Evolutionary conservation across 2,797 vertebrate genomes (phyloP).

Genomic region (Scarus forsteni): DNA sequence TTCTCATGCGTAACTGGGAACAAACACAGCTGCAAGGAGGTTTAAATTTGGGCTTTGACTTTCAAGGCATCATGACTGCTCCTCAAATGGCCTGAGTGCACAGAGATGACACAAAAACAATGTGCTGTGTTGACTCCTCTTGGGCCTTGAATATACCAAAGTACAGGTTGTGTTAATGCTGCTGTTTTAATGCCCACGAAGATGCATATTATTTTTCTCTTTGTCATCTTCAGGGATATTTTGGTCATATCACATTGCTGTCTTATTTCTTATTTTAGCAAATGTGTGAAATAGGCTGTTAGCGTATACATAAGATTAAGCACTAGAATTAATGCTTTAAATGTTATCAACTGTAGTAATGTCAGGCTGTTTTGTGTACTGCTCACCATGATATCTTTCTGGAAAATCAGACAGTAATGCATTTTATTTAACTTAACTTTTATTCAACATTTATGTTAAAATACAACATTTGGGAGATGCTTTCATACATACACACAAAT

Average conservation of each 20-base stretch:
- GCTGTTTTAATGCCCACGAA: not conserved
- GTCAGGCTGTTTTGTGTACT: too few relatives aligned
- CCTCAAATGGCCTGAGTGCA: not conserved
- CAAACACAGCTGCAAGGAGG: slow-evolving; percentile 8
- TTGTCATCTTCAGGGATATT: not conserved
- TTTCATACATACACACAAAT: too few relatives aligned
- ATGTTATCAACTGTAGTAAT: too few relatives aligned
- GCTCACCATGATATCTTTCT: too few relatives aligned
- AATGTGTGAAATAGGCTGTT: not conserved
- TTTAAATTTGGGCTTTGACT: slow-evolving; percentile 15
- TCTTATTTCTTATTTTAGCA: not conserved
- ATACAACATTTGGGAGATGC: too few relatives aligned
- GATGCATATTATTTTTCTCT: not conserved
- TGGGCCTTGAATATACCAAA: not conserved
- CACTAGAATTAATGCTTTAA: too few relatives aligned
- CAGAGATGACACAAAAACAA: slow-evolving; percentile 1
- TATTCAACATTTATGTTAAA: too few relatives aligned
- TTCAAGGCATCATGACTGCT: slow-evolving; percentile 5
- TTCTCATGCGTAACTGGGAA: slow-evolving; percentile 28
- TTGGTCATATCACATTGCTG: not conserved
- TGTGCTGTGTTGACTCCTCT: not conserved
- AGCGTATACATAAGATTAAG: too few relatives aligned
- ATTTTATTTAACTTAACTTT: too few relatives aligned
- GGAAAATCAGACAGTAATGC: too few relatives aligned
- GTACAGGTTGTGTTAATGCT: not conserved